Conservation (phyloP, 2,113 vertebrate genomes). For the Melanerpes formicivorus region DNA sequence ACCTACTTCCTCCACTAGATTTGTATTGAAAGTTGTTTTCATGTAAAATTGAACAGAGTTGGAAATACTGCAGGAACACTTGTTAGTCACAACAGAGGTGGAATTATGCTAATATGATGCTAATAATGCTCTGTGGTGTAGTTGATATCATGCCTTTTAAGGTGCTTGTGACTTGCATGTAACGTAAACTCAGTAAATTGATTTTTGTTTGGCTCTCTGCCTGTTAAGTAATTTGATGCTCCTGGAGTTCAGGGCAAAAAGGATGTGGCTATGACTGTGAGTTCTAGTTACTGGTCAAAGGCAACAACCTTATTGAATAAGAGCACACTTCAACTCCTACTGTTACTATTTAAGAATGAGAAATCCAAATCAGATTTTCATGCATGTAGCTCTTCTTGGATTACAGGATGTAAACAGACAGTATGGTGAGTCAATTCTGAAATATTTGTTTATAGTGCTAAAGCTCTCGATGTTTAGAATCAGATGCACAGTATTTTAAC, state of each 20-base stretch:
- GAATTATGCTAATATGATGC: slow-evolving; percentile 23
- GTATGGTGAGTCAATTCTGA: background rate
- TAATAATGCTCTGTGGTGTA: background rate
- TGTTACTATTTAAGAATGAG: background rate
- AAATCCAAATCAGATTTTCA: background rate
- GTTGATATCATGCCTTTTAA: background rate
- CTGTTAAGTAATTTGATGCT: background rate
- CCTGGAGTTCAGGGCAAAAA: background rate
- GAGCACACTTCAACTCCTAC: background rate
- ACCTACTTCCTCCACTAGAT: background rate
- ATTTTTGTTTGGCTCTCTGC: slow-evolving; percentile 13
- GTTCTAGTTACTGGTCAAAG: background rate
- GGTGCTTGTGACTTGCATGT: background rate
- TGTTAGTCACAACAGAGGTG: slow-evolving; percentile 15
- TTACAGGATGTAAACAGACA: background rate
- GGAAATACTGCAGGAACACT: slow-evolving; percentile 3
- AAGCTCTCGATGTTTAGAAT: background rate
- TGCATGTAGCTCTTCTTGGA: background rate
- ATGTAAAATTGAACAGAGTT: background rate
- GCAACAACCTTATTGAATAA: background rate
- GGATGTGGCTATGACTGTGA: fast-evolving
- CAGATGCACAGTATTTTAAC: background rate
- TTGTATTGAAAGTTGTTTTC: slow-evolving; percentile 5
- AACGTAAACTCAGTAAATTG: background rate
- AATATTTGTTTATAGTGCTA: background rate